Evolutionary conservation across 2,888 invertebrate genomes (phyloP), one percentile per base, ranked within the genome.

Genomic region (Volucella inflata): DNA sequence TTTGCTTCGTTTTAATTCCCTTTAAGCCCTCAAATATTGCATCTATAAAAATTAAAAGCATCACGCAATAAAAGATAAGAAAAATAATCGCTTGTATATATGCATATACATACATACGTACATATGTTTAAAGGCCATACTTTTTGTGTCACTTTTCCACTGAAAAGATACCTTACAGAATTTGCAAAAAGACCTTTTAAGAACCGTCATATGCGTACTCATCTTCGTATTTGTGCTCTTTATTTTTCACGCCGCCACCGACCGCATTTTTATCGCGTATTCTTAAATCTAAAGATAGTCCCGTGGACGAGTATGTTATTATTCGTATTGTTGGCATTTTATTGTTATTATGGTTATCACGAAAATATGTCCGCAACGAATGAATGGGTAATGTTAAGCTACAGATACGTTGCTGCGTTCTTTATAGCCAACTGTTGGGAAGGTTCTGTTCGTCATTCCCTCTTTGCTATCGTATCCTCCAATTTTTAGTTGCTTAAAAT

Each of bases 311-410:
- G 59, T 75, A 59, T 75, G 53, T 71, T 70, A 78, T 84, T 84
- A 70, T 30, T 30, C 30, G 30, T 30, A 30, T 67, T 75, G 74
- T 36, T 79, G 70, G 70, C 59, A 84, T 79, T 84, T 83, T 83
- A 78, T 79, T 84, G 75, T 79, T 74, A 64, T 74, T 82, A 60
- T 77, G 75, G 74, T 79, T 84, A 84, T 84, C 84, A 70, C 48
- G 51, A 51, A 36, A 59, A 79, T 74, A 84, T 84, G 84, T 67
- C 70, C 70, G 59, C 78, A 51, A 55, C 68, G 72, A 48, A 83
- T 62, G 65, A 75, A 65, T 74, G 79, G 84, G 79, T 84, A 79
- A 75, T 75, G 70, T 57, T 74, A 84, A 70, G 75, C 65, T 21
- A 17, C 44, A 17, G 62, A 36, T 38, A 16, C 70, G 44, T 64